Base-by-base conservation (phyloP, 1,140 invertebrate genomes). In the Copidosoma floridanum region DNA sequence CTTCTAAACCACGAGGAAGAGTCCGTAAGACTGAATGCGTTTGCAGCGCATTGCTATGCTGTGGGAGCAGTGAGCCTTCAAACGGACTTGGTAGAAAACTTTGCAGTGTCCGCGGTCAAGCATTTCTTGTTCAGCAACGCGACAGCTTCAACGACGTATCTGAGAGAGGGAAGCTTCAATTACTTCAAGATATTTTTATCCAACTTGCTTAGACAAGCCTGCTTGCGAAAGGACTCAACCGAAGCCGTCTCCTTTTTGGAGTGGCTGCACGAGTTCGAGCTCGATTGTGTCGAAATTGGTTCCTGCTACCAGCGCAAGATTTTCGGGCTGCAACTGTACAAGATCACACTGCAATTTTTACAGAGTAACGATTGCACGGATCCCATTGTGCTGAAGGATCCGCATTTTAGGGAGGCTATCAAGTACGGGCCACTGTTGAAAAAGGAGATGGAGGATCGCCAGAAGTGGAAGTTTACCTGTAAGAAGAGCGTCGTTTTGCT, bases 301-400 rank as follows among this genome's bases (percentile, higher is more conserved):
- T 78, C 79, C n/a, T 81, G 80, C 65, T 86, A 84, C 68, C 84
- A 86, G 68, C 64, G 84, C 26, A 81, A 78, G 64, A 77, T 80
- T 40, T 64, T 81, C n/a, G 80, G 76, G 48, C 62, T 83, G 14
- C 74, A 72, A 18, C 63, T 83, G 27, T 82, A 74, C 53, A 71
- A 61, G 47, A 68, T 72, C 11, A 56, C 10, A 27, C 24, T 62
- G 1, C 37, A 56, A 12, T 62, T 62, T 44, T 27, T 52, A 4
- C 2, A 37, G n/a, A 38, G 27, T 18, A 40, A 61, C 18, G 27
- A 12, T n/a, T 38, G 12, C 7, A 35, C 16, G 11, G 8, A 27
- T 26, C 7, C 4, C 16, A 40, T 53, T 2, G 1, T 62, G 5
- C 44, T 40, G 6, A 61, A 61, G 24, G 58, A 65, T 54, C 29